phyloP scores from a whole-genome alignment of 2,888 invertebrate genomes.

The Selenia dentaria region DNA sequence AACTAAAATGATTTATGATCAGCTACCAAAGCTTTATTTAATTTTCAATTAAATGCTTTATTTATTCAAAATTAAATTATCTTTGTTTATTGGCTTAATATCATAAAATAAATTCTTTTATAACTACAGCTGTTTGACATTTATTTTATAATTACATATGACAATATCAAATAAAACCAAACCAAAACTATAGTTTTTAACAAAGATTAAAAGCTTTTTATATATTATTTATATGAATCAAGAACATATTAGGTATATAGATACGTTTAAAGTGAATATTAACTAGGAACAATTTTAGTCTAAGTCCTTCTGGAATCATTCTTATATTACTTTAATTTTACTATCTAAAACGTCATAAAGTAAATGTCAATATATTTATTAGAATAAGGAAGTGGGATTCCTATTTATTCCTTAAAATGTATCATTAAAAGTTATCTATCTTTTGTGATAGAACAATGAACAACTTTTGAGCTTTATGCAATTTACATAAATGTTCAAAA shows the following conservation, averaged over 20 bases:
- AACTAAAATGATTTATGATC: constrained; percentile 1
- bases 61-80: too few relatives aligned
- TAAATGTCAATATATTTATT: background rate
- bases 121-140: too few relatives aligned
- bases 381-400: too few relatives aligned
- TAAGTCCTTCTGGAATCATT: constrained; percentile 6
- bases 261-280: constrained; percentile 1
- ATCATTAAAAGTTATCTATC: too few relatives aligned
- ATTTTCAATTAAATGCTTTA: too few relatives aligned
- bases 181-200: background rate
- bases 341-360: constrained; percentile 1
- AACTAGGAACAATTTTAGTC: constrained; percentile 53
- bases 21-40: background rate
- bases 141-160: background rate
- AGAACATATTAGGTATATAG: background rate
- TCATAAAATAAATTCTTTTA: constrained; percentile 17
- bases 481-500: constrained; percentile 14
- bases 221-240: constrained; percentile 5
- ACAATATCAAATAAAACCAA: constrained; percentile 5
- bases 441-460: background rate
- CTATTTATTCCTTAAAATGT: too few relatives aligned
- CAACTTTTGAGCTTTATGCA: constrained; percentile 8
- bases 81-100: background rate
- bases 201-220: background rate
- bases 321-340: constrained; percentile 8